phyloP scores from a whole-genome alignment of 2,113 vertebrate genomes.

The Sinosuthora webbiana region DNA sequence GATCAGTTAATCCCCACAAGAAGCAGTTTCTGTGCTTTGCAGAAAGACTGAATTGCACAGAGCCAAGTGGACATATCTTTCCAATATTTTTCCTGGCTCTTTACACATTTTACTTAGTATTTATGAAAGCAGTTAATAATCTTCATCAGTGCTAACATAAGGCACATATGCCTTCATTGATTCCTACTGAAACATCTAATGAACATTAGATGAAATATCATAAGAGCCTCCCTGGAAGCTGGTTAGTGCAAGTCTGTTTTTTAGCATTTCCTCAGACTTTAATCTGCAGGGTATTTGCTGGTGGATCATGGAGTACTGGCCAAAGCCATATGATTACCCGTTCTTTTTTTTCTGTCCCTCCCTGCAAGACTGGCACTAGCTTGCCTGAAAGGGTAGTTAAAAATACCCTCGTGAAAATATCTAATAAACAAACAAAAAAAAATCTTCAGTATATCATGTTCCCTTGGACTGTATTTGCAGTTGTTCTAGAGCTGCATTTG shows the following conservation, averaged over 20 bases:
- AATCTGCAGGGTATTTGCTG: background rate
- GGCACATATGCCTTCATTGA: background rate
- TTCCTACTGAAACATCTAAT: background rate
- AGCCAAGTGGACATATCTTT: background rate
- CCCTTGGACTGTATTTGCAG: background rate
- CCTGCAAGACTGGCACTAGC: background rate
- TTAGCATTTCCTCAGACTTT: background rate
- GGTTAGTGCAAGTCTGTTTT: background rate
- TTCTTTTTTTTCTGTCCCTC: background rate
- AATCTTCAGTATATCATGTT: background rate
- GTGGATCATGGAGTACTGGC: background rate
- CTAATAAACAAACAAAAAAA: background rate
- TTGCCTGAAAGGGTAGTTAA: background rate
- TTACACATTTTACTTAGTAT: background rate
- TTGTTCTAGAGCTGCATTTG: background rate
- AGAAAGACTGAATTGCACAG: background rate
- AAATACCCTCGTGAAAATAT: background rate
- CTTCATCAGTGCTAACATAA: background rate
- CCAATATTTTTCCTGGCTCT: constrained; percentile 34
- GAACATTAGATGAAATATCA: background rate
- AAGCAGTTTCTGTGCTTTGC: background rate
- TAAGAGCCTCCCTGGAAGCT: background rate
- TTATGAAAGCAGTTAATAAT: background rate
- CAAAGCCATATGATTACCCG: fast-evolving
- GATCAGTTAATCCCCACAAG: background rate